These are phyloP conservation scores for Kryptolebias marmoratus DNA, from an alignment of 2,113 vertebrate genomes.

Conservation along the genomic window DNA sequence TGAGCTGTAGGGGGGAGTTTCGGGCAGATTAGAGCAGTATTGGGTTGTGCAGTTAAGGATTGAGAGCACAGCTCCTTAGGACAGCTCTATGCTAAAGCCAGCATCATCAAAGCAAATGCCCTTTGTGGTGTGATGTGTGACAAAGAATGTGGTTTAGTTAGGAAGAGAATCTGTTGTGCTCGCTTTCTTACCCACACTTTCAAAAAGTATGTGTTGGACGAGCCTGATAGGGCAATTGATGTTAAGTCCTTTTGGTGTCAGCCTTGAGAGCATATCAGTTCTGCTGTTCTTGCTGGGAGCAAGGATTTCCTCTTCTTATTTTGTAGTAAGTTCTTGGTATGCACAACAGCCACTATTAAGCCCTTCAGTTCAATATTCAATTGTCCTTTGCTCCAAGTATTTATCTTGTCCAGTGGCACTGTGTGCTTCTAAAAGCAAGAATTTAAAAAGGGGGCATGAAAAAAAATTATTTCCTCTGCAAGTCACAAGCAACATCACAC, in stretches of 20 bases:
- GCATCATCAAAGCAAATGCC: conserved; percentile 58
- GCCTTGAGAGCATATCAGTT: conserved; percentile 44
- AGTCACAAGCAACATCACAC: conserved; percentile 12
- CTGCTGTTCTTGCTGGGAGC: conserved; percentile 47
- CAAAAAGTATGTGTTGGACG: conserved; percentile 32
- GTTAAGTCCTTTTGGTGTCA: conserved; percentile 47
- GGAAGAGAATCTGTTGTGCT: conserved; percentile 3
- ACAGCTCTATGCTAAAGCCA: conserved; percentile 43
- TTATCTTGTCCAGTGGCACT: conserved; percentile 23
- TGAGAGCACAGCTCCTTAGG: conserved; percentile 41
- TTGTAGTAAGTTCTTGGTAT: conserved; percentile 6
- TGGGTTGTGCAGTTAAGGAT: conserved; percentile 54
- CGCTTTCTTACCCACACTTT: conserved; percentile 18
- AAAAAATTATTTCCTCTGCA: conserved; percentile 1
- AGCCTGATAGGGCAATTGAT: conserved; percentile 49
- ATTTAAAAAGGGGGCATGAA: neutral
- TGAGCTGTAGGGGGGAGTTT: conserved; percentile 71
- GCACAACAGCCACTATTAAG: conserved; percentile 34
- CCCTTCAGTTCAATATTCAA: conserved; percentile 39
- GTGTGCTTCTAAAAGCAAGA: conserved; percentile 24
- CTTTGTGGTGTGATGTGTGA: conserved; percentile 33
- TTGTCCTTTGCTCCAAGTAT: conserved; percentile 13
- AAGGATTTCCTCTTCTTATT: conserved; percentile 44
- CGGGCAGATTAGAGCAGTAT: conserved; percentile 75
- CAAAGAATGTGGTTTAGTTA: conserved; percentile 14